Percentiles rank a stretch among this genome's conserved stretches.
phyloP scores from a whole-genome alignment of 2,113 vertebrate genomes.

The Hyperoodon ampullatus region DNA sequence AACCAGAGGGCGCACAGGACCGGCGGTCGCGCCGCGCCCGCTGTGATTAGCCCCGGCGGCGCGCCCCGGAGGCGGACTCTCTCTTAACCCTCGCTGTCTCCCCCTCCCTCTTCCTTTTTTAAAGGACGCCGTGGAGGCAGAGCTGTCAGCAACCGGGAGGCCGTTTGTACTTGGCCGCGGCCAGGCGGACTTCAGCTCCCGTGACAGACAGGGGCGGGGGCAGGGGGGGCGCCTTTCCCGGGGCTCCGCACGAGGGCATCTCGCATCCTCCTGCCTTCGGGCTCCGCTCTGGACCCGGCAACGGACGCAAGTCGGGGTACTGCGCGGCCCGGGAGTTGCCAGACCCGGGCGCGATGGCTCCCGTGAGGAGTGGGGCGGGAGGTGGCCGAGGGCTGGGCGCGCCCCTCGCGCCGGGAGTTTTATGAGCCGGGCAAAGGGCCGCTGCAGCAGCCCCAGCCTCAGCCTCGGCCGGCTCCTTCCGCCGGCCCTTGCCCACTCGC shows the following conservation, averaged over 20 bases:
- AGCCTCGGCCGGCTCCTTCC: neutral
- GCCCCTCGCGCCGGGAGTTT: neutral
- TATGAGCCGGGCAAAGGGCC: neutral
- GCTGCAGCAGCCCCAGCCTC: constrained; percentile 17
- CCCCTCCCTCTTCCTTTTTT: constrained; percentile 72
- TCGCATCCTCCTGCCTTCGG: too few species aligned
- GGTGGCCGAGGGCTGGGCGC: neutral
- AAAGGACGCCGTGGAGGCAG: constrained; percentile 56
- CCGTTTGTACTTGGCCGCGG: constrained; percentile 5
- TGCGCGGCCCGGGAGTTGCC: neutral
- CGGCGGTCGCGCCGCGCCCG: neutral
- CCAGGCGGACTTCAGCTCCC: neutral
- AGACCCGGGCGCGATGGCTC: neutral
- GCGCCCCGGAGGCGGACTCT: constrained; percentile 71
- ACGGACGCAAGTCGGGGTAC: neutral
- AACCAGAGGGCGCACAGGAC: neutral
- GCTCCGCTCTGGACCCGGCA: neutral
- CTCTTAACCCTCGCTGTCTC: neutral
- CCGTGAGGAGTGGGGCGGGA: neutral
- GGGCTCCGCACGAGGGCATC: constrained; percentile 5
- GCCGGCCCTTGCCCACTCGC: neutral
- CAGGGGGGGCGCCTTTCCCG: neutral
- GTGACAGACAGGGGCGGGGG: constrained; percentile 25
- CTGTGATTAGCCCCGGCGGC: constrained; percentile 43
- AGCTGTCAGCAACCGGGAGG: constrained; percentile 63